Conservation (phyloP, 2,888 invertebrate genomes). For the Empis stercorea region DNA sequence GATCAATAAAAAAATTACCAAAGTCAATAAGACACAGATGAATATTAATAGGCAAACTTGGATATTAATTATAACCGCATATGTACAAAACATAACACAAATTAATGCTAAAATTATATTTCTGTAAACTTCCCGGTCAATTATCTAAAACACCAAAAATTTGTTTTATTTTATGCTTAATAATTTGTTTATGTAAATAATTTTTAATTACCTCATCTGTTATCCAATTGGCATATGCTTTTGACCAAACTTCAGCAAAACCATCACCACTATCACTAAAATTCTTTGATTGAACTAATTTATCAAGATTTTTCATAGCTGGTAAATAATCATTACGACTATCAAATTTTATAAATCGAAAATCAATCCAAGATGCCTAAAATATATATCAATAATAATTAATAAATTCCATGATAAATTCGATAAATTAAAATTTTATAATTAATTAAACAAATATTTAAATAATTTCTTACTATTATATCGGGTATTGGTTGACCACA, state of each 20-base stretch:
- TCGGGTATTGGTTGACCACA: slow-evolving; percentile 49
- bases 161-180: too few species aligned
- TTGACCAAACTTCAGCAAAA: slow-evolving; percentile 57
- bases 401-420: too few species aligned
- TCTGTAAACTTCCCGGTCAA: slow-evolving; percentile 59
- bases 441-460: too few species aligned
- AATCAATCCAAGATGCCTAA: slow-evolving; percentile 28
- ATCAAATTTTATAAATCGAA: slow-evolving; percentile 45
- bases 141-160: slow-evolving; percentile 37
- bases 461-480: slow-evolving; percentile 37
- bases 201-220: slow-evolving; percentile 51
- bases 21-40: slow-evolving; percentile 56
- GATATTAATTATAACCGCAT: slow-evolving; percentile 59
- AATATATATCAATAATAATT: neutral
- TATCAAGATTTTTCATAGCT: slow-evolving; percentile 54
- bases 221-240: slow-evolving; percentile 60
- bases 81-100: slow-evolving; percentile 68
- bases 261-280: slow-evolving; percentile 46
- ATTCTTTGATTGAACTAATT: slow-evolving; percentile 42
- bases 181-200: slow-evolving; percentile 1
- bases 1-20: slow-evolving; percentile 33
- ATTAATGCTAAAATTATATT: slow-evolving; percentile 61
- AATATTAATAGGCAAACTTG: slow-evolving; percentile 70
- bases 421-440: too few species aligned
- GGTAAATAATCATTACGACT: slow-evolving; percentile 57